A percentile compares a stretch with the other conserved stretches of the same genome.
These are phyloP conservation scores for Eulacestoma nigropectus DNA, from an alignment of 2,113 vertebrate genomes.

Conservation along the genomic window DNA sequence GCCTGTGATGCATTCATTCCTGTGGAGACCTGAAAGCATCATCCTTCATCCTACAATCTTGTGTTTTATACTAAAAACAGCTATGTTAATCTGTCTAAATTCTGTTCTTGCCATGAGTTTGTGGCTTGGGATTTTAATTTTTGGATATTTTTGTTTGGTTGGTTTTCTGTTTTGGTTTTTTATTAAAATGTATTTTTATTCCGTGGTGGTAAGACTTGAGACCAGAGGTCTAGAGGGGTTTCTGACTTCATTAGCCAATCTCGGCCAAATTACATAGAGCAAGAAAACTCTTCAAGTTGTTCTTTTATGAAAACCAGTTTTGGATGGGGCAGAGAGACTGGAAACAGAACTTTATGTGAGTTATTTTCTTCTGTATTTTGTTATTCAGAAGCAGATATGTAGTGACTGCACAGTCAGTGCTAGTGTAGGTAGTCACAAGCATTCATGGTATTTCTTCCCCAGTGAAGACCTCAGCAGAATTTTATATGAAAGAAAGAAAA, in stretches of 20 bases:
- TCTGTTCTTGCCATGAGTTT: neutral
- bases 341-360: neutral
- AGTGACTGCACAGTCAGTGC: neutral
- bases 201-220: neutral
- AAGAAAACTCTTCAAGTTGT: neutral
- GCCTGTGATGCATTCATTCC: neutral
- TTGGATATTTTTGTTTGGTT: neutral
- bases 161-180: neutral
- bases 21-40: neutral
- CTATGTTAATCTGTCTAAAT: neutral
- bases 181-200: neutral
- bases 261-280: rapidly evolving
- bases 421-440: neutral
- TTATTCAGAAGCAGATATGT: neutral
- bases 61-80: neutral
- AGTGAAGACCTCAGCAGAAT: neutral
- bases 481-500: neutral
- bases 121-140: neutral
- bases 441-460: neutral
- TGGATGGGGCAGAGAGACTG: neutral
- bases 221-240: neutral
- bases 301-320: neutral
- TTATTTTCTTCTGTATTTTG: neutral
- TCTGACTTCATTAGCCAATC: neutral
- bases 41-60: neutral